Evolutionary conservation across 2,113 vertebrate genomes (phyloP).

Genomic region (Chitala chitala): DNA sequence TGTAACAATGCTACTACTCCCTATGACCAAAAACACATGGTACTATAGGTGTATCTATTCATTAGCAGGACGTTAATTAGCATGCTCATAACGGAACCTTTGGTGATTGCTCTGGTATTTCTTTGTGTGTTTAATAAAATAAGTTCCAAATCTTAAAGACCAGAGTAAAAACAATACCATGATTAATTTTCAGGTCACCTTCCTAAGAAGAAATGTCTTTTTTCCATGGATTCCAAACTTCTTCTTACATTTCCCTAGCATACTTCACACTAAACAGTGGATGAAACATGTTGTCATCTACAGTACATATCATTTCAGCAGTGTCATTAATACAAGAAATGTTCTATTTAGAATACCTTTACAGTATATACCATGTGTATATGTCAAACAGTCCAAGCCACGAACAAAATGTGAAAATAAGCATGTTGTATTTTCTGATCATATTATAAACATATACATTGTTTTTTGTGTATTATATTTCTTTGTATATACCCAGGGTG

Average conservation of each 20-base stretch:
- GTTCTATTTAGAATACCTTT: too few species aligned
- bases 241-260: neutral
- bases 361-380: neutral
- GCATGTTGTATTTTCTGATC: slow-evolving; percentile 7
- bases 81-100: neutral
- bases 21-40: neutral
- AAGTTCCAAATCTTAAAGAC: too few species aligned
- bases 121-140: neutral
- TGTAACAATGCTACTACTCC: neutral
- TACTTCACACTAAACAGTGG: neutral
- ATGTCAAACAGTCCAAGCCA: neutral
- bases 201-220: too few species aligned
- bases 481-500: neutral
- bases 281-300: neutral
- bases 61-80: neutral
- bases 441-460: slow-evolving; percentile 6
- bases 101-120: neutral
- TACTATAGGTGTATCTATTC: neutral
- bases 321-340: too few species aligned
- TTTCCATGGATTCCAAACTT: neutral
- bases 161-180: too few species aligned
- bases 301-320: neutral
- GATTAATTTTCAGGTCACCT: too few species aligned
- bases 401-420: slow-evolving; percentile 3
- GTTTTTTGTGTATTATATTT: neutral